Evolutionary conservation across 2,113 vertebrate species (phyloP), one percentile per base, ranked within the genome.

Genomic region (Addax nasomaculatus): DNA sequence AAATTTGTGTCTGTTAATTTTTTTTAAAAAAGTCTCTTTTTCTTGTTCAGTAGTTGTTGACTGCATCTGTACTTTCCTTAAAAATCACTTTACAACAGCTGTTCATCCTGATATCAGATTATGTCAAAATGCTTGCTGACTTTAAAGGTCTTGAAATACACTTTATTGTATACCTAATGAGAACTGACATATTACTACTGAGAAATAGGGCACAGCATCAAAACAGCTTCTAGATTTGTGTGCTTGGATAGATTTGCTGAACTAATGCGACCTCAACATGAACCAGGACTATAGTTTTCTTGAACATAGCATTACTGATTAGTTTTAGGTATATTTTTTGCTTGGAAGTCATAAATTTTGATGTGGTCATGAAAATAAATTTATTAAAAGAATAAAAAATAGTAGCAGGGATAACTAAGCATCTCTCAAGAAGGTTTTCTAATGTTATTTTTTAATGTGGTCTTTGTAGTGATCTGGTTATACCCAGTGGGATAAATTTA

Each of bases 141-240:
- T 98, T 98, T 94, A 98, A 98, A 98, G 90, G 62, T 92, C 96
- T 81, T 98, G 96, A 62, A 81, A 0, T 67, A 43, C 0, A 5
- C 79, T 98, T 98, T 98, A 98, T 98, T 98, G 93, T 97, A 30
- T 85, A 60, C 87, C 70, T 98, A 97, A 98, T 96, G 98, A 97
- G 97, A 98, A 97, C 49, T 97, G 98, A 97, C 85, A 97, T 92
- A 67, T 96, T 97, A 96, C 92, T 73, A 93, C 84, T 79, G 96
- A 98, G 97, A 98, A 98, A 97, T 7, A 92, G 23, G 78, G 25
- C 87, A 94, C 49, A 39, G 11, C 83, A 97, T 98, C 96, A 97
- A 97, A 98, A 96, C 51, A 81, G 73, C 95, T 93, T 89, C 86
- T 84, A 67, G 85, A 95, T 92, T 92, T 96, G 55, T 97, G 55